A percentile compares a stretch with the other conserved stretches of the same genome.
Conservation (phyloP, 2,888 invertebrate species). For the Pristionchus maxplancki region DNA sequence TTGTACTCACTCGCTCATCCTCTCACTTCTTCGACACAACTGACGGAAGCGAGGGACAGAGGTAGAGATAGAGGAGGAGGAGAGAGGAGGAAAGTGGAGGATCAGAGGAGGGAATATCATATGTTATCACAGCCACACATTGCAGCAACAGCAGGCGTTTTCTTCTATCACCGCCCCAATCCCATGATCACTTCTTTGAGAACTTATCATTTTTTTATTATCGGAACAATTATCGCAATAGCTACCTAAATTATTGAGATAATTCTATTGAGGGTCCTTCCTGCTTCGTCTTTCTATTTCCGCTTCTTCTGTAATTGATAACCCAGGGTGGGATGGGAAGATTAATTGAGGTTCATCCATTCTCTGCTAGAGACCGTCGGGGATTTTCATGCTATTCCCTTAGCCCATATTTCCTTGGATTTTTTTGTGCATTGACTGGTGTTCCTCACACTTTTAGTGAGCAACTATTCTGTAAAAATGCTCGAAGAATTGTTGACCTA, state of each 20-base stretch:
- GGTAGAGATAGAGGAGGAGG: not conserved
- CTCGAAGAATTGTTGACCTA: too few relatives aligned
- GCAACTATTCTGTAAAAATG: too few relatives aligned
- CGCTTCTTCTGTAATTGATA: not conserved
- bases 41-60: conserved; percentile 5
- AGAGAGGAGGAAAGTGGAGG: not conserved
- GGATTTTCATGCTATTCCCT: not conserved
- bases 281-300: not conserved
- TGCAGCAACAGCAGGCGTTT: not conserved
- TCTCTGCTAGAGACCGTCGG: not conserved
- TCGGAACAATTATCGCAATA: too few relatives aligned
- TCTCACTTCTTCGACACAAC: conserved; percentile 19
- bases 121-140: conserved; percentile 50
- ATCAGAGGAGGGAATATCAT: not conserved
- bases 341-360: not conserved
- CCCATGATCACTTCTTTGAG: not conserved
- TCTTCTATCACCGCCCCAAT: not conserved
- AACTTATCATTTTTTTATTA: not conserved
- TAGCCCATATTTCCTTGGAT: not conserved
- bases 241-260: too few relatives aligned
- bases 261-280: too few relatives aligned
- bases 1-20: conserved; percentile 39
- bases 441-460: too few relatives aligned
- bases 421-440: not conserved
- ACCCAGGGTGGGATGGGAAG: not conserved